Percentiles rank a stretch among this genome's conserved stretches.
Evolutionary conservation across 2,888 invertebrate genomes (phyloP).

Genomic region (Tricholauxania praeusta): DNA sequence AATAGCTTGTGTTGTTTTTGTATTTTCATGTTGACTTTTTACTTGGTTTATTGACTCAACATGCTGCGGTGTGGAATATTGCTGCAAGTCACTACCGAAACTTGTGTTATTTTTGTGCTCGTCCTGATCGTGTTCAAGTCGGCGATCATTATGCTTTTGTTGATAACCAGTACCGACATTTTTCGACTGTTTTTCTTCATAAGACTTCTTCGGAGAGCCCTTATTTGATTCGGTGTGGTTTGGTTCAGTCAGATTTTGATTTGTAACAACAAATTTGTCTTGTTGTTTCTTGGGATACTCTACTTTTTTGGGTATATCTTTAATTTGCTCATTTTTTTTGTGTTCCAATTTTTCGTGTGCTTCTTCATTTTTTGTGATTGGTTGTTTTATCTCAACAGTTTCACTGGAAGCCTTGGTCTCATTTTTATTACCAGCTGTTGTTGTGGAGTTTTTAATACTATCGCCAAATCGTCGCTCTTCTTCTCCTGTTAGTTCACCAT

Average conservation of each 20-base stretch:
- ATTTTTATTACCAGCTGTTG: neutral
- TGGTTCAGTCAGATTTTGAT: neutral
- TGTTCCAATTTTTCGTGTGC: neutral
- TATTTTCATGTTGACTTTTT: neutral
- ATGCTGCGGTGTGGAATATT: no score
- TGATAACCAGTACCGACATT: neutral
- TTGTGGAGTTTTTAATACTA: no score
- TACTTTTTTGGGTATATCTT: neutral
- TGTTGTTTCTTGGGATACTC: neutral
- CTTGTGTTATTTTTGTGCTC: no score
- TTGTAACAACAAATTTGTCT: neutral
- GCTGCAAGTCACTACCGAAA: no score
- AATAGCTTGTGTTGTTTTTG: neutral
- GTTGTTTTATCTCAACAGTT: neutral
- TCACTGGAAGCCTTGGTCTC: neutral
- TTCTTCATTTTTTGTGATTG: conserved; percentile 7
- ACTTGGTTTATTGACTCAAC: neutral
- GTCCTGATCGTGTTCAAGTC: no score
- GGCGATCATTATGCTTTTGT: neutral
- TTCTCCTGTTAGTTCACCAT: conserved; percentile 13
- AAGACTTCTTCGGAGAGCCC: no score
- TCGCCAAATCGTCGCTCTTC: neutral
- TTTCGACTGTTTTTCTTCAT: neutral
- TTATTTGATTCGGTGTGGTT: neutral
- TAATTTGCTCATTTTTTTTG: neutral